Evolutionary conservation across 1,140 invertebrate species (phyloP), one percentile per base, ranked within the genome.

Genomic region (Drosophila murphyi): DNA sequence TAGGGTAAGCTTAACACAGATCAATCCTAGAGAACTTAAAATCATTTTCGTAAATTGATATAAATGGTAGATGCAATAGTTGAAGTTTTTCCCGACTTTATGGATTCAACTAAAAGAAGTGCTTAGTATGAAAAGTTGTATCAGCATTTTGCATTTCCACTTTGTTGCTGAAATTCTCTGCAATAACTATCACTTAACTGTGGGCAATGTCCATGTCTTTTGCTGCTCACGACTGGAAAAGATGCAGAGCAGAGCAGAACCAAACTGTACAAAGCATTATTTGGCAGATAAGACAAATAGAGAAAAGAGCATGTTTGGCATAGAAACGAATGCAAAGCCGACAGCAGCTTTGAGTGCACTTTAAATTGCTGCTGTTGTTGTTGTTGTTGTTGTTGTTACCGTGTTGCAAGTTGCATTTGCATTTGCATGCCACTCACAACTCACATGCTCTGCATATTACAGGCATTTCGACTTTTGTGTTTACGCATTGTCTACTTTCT

Each of bases 361-460:
- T 78, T 60, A 70, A 7, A 34, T 50, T 71, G 55, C n/a, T 35
- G 29, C 43, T 47, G 34, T 48, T 12, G 39, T 12, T 43, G 29
- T 41, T 29, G 48, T 48, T 28, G 50, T 37, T 69, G 65, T 37
- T 64, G 48, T 51, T 20, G 39, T 48, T 73, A 47, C 54, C 50
- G 50, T 76, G 72, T 76, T 62, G 76, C 70, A 72, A 52, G 61
- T 57, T 61, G 64, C 83, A 87, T 87, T 57, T 61, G 64, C 83
- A 87, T 87, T 87, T 87, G 83, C 83, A 87, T 87, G 83, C 80
- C 83, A 87, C 80, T 87, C 77, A 80, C 68, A 75, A 69, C 79
- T 87, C 76, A 81, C 82, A 77, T 81, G 82, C 52, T 65, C 64
- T 47, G 61, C 63, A 70, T 79, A 62, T 72, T 57, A 41, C 57